Conservation (phyloP, 2,797 vertebrate genomes). For the Leontocebus nigricollis region DNA sequence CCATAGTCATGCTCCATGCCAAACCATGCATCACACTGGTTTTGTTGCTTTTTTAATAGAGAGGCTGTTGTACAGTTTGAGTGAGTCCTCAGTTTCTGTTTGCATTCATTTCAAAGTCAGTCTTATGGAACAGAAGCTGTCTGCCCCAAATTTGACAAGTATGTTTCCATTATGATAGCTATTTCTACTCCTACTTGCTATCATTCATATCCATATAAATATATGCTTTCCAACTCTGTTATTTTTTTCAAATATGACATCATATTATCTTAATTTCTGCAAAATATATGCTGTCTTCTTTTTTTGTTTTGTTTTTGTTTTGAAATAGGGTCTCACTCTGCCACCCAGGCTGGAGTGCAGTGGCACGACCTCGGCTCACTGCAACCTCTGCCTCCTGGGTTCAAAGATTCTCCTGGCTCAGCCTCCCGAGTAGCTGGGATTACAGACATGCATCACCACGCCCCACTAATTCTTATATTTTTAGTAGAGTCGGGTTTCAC, state of each 20-base stretch:
- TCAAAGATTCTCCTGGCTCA: not conserved
- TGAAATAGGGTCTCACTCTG: not conserved
- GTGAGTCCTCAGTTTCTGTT: not conserved
- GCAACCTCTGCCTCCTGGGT: not conserved
- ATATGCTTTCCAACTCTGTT: not conserved
- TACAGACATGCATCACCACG: not conserved
- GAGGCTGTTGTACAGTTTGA: not conserved
- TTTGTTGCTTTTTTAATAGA: not conserved
- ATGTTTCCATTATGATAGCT: not conserved
- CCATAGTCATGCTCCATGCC: not conserved
- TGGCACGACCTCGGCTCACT: fast-evolving
- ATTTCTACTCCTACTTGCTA: not conserved
- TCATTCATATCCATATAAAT: not conserved
- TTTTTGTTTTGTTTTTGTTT: not conserved
- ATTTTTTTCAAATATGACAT: not conserved
- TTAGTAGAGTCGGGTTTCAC: not conserved
- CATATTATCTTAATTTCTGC: not conserved
- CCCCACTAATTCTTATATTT: not conserved
- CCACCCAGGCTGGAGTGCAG: not conserved
- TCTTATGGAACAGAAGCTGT: not conserved
- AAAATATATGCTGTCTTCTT: too few species aligned
- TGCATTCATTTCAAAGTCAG: constrained; percentile 22
- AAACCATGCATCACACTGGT: not conserved
- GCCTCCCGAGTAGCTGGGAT: not conserved
- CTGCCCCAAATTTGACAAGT: not conserved